Conservation (phyloP, 2,888 invertebrate genomes). For the Troilus luridus region DNA sequence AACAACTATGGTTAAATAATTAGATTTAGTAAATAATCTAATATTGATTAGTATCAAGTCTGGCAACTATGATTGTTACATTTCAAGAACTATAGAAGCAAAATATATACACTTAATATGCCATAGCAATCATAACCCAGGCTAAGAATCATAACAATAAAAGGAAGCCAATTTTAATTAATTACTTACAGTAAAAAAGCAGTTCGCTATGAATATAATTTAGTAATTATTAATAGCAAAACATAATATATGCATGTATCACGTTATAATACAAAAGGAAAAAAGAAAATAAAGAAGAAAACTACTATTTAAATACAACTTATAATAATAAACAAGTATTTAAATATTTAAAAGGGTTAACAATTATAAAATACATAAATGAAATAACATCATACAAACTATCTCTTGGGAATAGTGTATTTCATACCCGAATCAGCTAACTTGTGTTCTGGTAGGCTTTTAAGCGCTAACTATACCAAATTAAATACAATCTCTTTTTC, state of each 20-base stretch:
- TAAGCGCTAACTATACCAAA: conserved; percentile 52
- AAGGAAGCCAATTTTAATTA: conserved; percentile 40
- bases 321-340: conserved; percentile 60
- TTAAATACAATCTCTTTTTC: conserved; percentile 21
- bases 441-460: conserved; percentile 61
- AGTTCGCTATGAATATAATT: conserved; percentile 40
- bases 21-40: conserved; percentile 47
- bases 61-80: conserved; percentile 47
- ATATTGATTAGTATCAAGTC: conserved; percentile 37
- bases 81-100: conserved; percentile 54
- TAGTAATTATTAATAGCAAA: conserved; percentile 52
- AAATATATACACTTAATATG: conserved; percentile 53
- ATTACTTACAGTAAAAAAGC: conserved; percentile 38
- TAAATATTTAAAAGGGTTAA: conserved; percentile 63
- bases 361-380: conserved; percentile 58
- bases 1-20: conserved; percentile 45
- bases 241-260: conserved; percentile 51
- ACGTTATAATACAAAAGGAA: conserved; percentile 57
- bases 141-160: conserved; percentile 38
- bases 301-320: conserved; percentile 57
- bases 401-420: conserved; percentile 58
- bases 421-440: conserved; percentile 63
- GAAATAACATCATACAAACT: conserved; percentile 52
- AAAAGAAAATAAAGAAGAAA: conserved; percentile 16
- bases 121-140: conserved; percentile 52